Evolutionary conservation across 2,113 vertebrate genomes (phyloP).

Genomic region (Esox niger): DNA sequence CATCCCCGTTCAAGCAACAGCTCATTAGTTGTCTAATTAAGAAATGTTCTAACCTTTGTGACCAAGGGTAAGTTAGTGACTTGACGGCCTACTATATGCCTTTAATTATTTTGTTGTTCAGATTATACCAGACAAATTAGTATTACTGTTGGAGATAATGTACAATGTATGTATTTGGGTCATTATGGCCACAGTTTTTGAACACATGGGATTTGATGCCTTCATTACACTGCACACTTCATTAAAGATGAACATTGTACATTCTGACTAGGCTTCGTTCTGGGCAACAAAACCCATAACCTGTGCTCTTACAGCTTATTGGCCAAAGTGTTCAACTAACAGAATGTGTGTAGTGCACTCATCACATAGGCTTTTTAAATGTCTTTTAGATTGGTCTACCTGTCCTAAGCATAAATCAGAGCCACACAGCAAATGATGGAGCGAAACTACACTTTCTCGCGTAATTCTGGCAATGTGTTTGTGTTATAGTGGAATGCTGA

Average conservation of each 20-base stretch:
- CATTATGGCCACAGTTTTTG: conserved; percentile 28
- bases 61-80: neutral
- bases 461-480: conserved; percentile 62
- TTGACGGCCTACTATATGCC: conserved; percentile 21
- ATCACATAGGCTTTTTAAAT: conserved; percentile 50
- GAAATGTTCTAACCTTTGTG: neutral
- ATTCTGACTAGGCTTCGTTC: conserved; percentile 46
- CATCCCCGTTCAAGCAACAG: neutral
- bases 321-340: conserved; percentile 59
- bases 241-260: conserved; percentile 46
- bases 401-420: conserved; percentile 53
- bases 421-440: conserved; percentile 45
- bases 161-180: conserved; percentile 41
- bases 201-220: conserved; percentile 48
- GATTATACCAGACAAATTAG: conserved; percentile 24
- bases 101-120: conserved; percentile 29
- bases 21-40: conserved; percentile 14
- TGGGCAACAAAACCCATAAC: conserved; percentile 32
- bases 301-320: conserved; percentile 42
- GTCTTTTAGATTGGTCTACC: conserved; percentile 60
- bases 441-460: conserved; percentile 50
- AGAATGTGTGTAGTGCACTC: conserved; percentile 68
- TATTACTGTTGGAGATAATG: conserved; percentile 17
- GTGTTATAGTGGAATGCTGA: conserved; percentile 75
- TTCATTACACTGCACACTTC: conserved; percentile 15